Base-by-base conservation (phyloP, 2,113 vertebrate species). In the Arothron firmamentum region DNA sequence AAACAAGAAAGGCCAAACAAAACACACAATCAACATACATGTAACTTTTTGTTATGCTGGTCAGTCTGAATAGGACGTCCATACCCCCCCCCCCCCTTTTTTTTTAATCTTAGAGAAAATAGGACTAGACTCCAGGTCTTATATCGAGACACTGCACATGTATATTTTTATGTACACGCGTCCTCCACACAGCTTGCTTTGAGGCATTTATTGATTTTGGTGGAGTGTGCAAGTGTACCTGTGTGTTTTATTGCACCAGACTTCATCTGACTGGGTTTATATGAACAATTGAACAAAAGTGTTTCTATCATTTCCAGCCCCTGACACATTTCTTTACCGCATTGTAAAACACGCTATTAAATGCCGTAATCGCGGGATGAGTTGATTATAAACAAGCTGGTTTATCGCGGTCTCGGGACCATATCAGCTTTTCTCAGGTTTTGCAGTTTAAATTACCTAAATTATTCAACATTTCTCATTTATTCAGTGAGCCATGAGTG, bases 1-100 rank as follows among this genome's bases (percentile, higher is more conserved):
- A 55, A 57, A 19, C 55, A 52, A 63, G 56, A 82, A 86, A 86
- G 59, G 62, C 54, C 49, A 70, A 81, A 78, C 70, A 79, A 68
- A 79, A 69, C 61, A 70, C 20, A 68, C 52, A 88, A 86, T 84
- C 59, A 81, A 76, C 85, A 80, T 58, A 31, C n/a, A n/a, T n/a
- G n/a, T n/a, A n/a, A 31, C 54, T 72, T 62, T 78, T 62, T 78
- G 52, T 56, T 56, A 17, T 48, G 43, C 77, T 28, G 21, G 47
- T 21, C 5, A 31, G 56, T 75, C 43, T 17, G 13, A 17, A 45
- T 14, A 45, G 43, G 43, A 45, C 46, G 69, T 77, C 54, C 57
- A n/a, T n/a, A n/a, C n/a, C n/a, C n/a, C n/a, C n/a, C n/a, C n/a
- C n/a, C n/a, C n/a, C n/a, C n/a, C n/a, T 42, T 69, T 77, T 79